phyloP scores from a whole-genome alignment of 1,140 invertebrate genomes.

The Drosophila baimaii region DNA sequence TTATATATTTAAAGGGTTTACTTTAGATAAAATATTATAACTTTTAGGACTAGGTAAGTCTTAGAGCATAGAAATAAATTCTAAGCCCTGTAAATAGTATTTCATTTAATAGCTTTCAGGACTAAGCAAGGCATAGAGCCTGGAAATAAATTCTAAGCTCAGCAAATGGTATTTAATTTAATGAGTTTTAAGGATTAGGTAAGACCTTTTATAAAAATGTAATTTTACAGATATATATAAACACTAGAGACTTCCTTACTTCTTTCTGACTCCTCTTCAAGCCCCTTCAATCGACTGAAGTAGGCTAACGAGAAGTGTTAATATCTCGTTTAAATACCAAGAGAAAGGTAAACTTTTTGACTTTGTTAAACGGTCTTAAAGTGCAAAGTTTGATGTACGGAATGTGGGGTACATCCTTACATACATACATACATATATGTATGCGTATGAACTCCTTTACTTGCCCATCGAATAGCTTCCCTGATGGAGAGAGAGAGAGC shows the following conservation, averaged over 20 bases:
- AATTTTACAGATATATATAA: not conserved
- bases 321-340: not conserved
- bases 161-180: constrained; percentile 1
- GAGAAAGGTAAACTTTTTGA: constrained; percentile 16
- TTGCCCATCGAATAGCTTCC: not conserved
- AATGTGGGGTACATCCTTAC: no score
- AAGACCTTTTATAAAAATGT: not conserved
- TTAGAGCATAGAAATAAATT: not conserved
- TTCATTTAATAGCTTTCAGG: constrained; percentile 4
- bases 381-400: constrained; percentile 12
- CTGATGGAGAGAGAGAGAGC: constrained; percentile 1
- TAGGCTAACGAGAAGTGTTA: constrained; percentile 3
- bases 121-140: no score
- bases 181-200: not conserved
- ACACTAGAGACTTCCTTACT: no score
- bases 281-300: not conserved
- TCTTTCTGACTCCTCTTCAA: not conserved
- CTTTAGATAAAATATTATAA: no score
- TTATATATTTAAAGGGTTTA: no score
- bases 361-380: constrained; percentile 27
- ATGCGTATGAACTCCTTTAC: constrained; percentile 11
- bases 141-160: not conserved
- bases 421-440: no score
- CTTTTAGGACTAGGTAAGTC: no score
- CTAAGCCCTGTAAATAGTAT: not conserved